Evolutionary conservation across 2,113 vertebrate genomes (phyloP), one percentile per base, ranked within the genome.

Genomic region (Amphiprion percula): DNA sequence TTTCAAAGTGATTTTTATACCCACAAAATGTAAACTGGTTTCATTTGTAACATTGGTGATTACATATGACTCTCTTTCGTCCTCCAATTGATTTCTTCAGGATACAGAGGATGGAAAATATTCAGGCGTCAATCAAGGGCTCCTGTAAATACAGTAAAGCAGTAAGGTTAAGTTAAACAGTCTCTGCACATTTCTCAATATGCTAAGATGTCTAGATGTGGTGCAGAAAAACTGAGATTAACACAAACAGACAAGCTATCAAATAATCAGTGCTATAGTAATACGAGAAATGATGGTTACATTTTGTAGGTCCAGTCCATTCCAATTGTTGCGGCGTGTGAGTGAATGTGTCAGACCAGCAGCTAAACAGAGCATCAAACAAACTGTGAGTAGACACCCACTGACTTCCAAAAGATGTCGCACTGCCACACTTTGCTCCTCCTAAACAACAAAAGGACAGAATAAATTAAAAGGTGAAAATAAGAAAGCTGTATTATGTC

Each of bases 391-490:
- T 60, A 95, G 91, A 60, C 63, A 85, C 56, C 83, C 66, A 63
- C 92, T 88, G 71, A 89, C 88, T 83, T 94, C 79, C 56, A 95
- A 33, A 61, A 95, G 77, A 83, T 95, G 94, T 61, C 62, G 71
- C 37, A 77, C 86, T 30, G 93, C 93, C 62, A 95, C 61, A 16
- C 2, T 64, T 64, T 80, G 88, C 39, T 95, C 93, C 50, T 90
- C 88, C 94, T 95, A 14, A 47, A 86, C 46, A 26, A 69, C 4
- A 46, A 75, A 64, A 50, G 69, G 4, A 60, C 44, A 69, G 11
- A 19, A 83, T 60, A 2, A 84, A 19, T 28, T 10, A 49, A 24
- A 55, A 11, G 28, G n/a, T 17, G 7, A 66, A n/a, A 62, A 47
- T 2, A 47, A 10, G 4, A 14, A 5, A 53, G 44, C 8, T 53